A percentile compares a stretch with the other conserved stretches of the same genome.
These are phyloP conservation scores for Numenius phaeopus DNA, from an alignment of 2,797 vertebrate genomes.

Conservation along the genomic window DNA sequence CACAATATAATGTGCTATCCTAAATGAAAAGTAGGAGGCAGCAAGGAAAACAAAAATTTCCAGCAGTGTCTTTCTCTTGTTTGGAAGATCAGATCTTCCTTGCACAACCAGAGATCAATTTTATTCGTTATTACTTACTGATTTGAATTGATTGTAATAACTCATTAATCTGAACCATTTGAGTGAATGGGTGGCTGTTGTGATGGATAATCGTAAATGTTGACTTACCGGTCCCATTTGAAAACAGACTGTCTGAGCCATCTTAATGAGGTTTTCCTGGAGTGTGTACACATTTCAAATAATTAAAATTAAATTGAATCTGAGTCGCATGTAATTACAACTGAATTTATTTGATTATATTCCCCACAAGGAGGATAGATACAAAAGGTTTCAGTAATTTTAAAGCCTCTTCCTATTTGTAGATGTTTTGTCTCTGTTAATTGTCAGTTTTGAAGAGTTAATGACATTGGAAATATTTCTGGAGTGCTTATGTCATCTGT, in stretches of 20 bases:
- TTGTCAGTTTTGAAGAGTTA: neutral
- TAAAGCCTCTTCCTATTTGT: neutral
- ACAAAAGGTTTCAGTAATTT: slow-evolving; percentile 16
- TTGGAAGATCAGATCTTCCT: neutral
- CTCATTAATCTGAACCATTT: slow-evolving; percentile 63
- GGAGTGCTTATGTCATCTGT: neutral
- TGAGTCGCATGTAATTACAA: slow-evolving; percentile 69
- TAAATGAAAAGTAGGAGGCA: neutral
- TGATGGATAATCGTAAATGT: slow-evolving; percentile 50
- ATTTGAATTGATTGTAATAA: slow-evolving; percentile 56
- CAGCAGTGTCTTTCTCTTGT: neutral
- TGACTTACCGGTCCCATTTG: slow-evolving; percentile 58
- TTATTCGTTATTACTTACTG: neutral
- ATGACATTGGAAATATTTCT: neutral
- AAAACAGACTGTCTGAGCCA: slow-evolving; percentile 68
- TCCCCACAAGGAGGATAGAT: slow-evolving; percentile 16
- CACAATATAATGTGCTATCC: neutral
- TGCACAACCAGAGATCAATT: neutral
- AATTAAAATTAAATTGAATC: slow-evolving; percentile 79
- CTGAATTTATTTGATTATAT: slow-evolving; percentile 60
- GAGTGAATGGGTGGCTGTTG: slow-evolving; percentile 51
- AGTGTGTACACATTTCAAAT: slow-evolving; percentile 76
- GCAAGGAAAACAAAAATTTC: neutral
- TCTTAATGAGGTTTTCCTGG: slow-evolving; percentile 74
- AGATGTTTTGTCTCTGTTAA: neutral